phyloP scores from a whole-genome alignment of 1,140 invertebrate genomes.

The Prorops nasuta region DNA sequence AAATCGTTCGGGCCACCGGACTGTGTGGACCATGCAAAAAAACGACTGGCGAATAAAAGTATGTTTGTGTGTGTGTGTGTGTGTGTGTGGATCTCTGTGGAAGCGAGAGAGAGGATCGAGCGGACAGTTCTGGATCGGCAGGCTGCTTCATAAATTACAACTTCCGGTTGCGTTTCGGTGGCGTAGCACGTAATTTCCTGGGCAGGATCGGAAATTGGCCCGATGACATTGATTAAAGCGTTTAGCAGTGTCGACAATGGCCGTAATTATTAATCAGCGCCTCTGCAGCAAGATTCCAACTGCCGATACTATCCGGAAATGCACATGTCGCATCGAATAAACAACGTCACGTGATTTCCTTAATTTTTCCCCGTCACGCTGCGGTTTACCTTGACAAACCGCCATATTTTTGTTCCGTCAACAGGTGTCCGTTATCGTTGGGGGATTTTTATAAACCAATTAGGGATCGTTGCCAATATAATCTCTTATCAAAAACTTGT shows the following conservation, averaged over 20 bases:
- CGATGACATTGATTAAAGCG: conserved; percentile 59
- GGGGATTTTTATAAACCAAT: too few species aligned
- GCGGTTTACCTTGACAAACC: too few species aligned
- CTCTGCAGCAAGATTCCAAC: conserved; percentile 37
- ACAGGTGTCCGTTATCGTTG: too few species aligned
- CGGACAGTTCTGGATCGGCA: conserved; percentile 20
- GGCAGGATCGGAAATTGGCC: conserved; percentile 55
- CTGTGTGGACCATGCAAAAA: too few species aligned
- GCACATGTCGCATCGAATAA: not conserved
- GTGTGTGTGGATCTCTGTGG: conserved; percentile 8
- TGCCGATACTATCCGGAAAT: not conserved
- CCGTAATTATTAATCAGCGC: conserved; percentile 55
- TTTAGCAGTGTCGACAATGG: conserved; percentile 49
- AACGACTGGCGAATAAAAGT: conserved; percentile 14
- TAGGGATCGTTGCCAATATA: too few species aligned
- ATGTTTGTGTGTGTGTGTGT: too few species aligned
- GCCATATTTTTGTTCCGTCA: too few species aligned
- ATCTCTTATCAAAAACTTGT: too few species aligned
- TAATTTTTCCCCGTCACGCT: too few species aligned
- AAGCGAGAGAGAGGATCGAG: conserved; percentile 8
- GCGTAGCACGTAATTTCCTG: conserved; percentile 48
- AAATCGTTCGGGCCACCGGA: too few species aligned
- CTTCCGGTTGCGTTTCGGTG: conserved; percentile 48
- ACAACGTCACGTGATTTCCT: too few species aligned
- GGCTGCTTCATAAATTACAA: conserved; percentile 51